Conservation (phyloP, 2,113 vertebrate genomes). For the Mustela nigripes region DNA sequence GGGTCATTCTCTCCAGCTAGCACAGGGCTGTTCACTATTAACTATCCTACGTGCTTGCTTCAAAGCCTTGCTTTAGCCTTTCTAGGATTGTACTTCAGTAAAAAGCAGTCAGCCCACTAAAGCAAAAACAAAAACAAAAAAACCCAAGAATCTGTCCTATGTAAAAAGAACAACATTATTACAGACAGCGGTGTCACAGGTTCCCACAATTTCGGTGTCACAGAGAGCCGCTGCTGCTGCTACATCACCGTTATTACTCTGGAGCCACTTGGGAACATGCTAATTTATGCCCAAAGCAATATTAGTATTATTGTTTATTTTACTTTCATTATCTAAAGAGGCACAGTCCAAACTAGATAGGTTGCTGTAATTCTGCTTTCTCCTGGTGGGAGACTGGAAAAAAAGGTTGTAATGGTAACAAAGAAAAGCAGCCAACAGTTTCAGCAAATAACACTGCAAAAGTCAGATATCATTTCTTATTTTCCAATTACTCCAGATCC, state of each 20-base stretch:
- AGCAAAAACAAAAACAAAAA: neutral
- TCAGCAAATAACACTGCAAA: neutral
- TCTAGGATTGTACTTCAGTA: neutral
- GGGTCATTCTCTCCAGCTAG: neutral
- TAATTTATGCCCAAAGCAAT: neutral
- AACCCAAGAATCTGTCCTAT: neutral
- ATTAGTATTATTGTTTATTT: slow-evolving; percentile 58
- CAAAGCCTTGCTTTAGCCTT: neutral
- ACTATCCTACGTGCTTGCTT: neutral
- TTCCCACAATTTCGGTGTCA: neutral
- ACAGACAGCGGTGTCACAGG: neutral
- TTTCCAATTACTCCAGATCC: slow-evolving; percentile 36
- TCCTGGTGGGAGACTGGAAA: neutral
- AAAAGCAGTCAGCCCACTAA: neutral
- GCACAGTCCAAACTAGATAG: neutral
- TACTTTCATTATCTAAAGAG: slow-evolving; percentile 54
- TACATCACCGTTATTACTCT: neutral
- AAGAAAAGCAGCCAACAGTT: neutral
- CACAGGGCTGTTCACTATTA: neutral
- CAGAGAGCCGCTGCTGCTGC: neutral
- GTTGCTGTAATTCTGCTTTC: slow-evolving; percentile 21
- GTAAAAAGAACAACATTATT: slow-evolving; percentile 16
- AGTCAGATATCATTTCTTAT: slow-evolving; percentile 27
- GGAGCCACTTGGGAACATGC: neutral
- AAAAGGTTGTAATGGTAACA: slow-evolving; percentile 33